Conservation (phyloP, 1,140 invertebrate genomes). For the Oreohelix idahoensis region DNA sequence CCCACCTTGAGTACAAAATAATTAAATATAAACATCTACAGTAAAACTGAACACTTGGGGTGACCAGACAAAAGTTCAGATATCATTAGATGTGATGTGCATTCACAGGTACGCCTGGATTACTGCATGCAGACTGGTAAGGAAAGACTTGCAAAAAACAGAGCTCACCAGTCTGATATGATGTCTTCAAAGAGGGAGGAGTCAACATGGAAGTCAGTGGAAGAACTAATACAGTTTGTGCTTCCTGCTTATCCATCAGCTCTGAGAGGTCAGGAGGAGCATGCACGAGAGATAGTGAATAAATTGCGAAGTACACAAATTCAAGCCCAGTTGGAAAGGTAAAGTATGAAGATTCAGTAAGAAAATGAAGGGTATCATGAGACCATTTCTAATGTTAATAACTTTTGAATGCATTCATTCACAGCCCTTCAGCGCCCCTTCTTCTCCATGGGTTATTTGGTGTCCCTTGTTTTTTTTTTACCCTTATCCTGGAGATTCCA, state of each 20-base stretch:
- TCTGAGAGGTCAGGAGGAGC: background rate
- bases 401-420: too few species aligned
- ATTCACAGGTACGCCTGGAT: constrained; percentile 30
- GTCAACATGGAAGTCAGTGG: background rate
- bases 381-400: too few species aligned
- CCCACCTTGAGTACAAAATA: too few species aligned
- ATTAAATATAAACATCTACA: too few species aligned
- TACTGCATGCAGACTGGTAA: constrained; percentile 29
- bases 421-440: too few species aligned
- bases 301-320: background rate
- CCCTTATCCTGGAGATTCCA: too few species aligned
- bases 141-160: constrained; percentile 32
- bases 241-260: background rate
- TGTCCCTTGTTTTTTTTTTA: too few species aligned
- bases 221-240: background rate
- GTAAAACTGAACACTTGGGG: too few species aligned
- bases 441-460: too few species aligned
- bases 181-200: too few species aligned
- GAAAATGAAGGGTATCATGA: too few species aligned
- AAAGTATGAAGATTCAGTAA: background rate
- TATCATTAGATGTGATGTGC: background rate
- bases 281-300: background rate
- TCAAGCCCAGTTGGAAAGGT: background rate
- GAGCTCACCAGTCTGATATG: background rate
- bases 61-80: too few species aligned